A percentile compares a stretch with the other conserved stretches of the same genome.
phyloP scores from a whole-genome alignment of 2,888 invertebrate genomes.

The Nephrotoma appendiculata region DNA sequence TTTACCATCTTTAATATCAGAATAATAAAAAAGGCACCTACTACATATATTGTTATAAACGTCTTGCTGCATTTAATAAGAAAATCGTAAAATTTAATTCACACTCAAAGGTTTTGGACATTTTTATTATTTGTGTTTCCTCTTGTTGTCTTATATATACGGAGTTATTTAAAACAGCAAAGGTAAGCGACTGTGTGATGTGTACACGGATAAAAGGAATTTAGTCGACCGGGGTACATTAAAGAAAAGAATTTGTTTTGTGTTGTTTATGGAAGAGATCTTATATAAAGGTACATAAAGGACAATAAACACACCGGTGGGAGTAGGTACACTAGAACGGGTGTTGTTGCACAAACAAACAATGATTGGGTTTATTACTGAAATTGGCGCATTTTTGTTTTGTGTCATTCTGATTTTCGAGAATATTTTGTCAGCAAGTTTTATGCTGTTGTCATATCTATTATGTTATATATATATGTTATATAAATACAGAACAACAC shows the following conservation, averaged over 20 bases:
- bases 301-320: background rate
- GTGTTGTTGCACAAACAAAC: background rate
- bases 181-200: background rate
- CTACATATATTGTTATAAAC: background rate
- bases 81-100: background rate
- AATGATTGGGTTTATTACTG: background rate
- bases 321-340: background rate
- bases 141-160: background rate
- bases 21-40: background rate
- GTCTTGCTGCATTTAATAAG: background rate
- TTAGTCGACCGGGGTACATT: background rate
- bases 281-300: background rate
- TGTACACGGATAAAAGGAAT: background rate
- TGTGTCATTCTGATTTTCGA: background rate
- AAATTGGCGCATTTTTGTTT: background rate
- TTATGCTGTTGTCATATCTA: background rate
- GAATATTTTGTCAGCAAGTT: background rate
- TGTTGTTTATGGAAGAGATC: background rate
- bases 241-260: background rate
- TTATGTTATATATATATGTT: background rate
- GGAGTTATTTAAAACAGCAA: background rate
- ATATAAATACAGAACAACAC: background rate
- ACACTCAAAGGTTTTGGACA: background rate
- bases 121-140: background rate
- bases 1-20: background rate